phyloP scores from a whole-genome alignment of 2,113 vertebrate species.

The Steatornis caripensis region DNA sequence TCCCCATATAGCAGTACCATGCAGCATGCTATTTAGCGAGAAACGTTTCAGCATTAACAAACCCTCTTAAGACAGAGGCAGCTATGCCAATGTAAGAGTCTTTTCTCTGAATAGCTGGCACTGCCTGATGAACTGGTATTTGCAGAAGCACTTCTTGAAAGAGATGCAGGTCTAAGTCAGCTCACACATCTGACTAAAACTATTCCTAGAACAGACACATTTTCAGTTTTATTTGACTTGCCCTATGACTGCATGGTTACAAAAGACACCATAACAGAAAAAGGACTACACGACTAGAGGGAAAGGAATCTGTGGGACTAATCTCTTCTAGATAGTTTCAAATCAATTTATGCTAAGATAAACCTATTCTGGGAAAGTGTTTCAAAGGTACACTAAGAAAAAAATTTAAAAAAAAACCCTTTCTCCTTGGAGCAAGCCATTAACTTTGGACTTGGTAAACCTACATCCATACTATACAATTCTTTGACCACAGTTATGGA shows the following conservation, averaged over 20 bases:
- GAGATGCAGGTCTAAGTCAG: background rate
- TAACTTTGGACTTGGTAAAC: background rate
- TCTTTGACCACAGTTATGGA: background rate
- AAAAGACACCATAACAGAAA: rapidly evolving
- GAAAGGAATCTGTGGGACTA: background rate
- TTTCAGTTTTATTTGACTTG: background rate
- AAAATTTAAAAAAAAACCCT: background rate
- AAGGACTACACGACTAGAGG: background rate
- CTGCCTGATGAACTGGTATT: background rate
- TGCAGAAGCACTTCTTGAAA: background rate
- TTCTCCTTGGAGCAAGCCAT: background rate
- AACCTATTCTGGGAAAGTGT: background rate
- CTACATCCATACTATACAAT: rapidly evolving
- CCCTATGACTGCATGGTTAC: background rate
- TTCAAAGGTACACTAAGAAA: background rate
- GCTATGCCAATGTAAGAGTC: background rate
- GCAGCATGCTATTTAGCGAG: background rate
- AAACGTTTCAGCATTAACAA: background rate
- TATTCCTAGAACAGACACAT: background rate
- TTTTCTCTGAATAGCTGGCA: background rate
- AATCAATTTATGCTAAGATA: background rate
- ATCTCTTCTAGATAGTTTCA: background rate
- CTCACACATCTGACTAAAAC: background rate
- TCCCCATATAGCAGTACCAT: background rate
- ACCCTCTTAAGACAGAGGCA: background rate